Conservation (phyloP, 2,797 vertebrate species). For the Scolopax bukidnonensis region DNA sequence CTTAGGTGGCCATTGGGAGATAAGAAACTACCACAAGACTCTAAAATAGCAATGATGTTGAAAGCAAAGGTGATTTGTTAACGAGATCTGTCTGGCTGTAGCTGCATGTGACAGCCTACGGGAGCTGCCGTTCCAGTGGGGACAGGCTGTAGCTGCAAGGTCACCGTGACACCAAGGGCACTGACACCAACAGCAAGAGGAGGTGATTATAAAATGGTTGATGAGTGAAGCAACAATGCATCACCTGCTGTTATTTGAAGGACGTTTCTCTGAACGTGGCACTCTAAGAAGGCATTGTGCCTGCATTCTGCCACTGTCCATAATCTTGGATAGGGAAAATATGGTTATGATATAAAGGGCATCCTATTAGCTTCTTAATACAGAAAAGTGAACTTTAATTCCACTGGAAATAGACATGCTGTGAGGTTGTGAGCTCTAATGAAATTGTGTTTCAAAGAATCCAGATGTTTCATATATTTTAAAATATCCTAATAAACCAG, state of each 20-base stretch:
- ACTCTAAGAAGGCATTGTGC: background rate
- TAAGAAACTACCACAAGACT: background rate
- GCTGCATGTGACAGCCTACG: background rate
- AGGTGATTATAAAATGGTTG: background rate
- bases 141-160: background rate
- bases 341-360: background rate
- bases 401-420: background rate
- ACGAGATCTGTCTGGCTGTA: background rate
- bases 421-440: background rate
- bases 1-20: background rate
- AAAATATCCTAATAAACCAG: background rate
- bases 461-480: background rate
- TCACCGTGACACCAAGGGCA: accelerated
- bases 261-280: background rate
- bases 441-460: background rate
- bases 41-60: background rate
- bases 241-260: background rate
- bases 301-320: background rate
- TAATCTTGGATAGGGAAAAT: background rate
- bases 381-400: background rate
- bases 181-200: background rate
- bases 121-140: background rate
- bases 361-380: background rate
- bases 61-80: background rate
- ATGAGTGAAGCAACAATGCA: background rate